These are phyloP conservation scores for Microctonus aethiopoides DNA, from an alignment of 2,888 invertebrate species.

Conservation along the genomic window DNA sequence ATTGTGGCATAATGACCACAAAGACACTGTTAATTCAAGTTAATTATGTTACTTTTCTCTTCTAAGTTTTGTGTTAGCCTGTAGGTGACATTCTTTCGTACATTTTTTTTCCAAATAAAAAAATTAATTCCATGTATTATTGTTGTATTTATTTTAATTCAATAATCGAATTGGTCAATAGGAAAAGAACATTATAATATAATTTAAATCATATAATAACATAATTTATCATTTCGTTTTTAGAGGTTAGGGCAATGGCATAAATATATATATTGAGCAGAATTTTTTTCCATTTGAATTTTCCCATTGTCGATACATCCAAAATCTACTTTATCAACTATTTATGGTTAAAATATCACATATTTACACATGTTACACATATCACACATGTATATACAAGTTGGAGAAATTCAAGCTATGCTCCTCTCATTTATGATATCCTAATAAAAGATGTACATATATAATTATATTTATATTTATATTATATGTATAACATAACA, in stretches of 20 bases:
- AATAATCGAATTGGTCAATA: no score
- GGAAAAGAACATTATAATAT: no score
- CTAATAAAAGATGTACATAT: neutral
- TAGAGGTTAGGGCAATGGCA: neutral
- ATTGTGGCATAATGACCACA: neutral
- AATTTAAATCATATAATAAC: no score
- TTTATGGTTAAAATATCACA: no score
- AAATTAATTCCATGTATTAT: constrained; percentile 46
- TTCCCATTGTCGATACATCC: neutral
- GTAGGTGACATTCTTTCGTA: constrained; percentile 54
- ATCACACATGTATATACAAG: neutral
- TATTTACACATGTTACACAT: neutral
- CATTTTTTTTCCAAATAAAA: constrained; percentile 53
- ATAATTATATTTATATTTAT: neutral
- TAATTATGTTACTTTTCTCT: constrained; percentile 46
- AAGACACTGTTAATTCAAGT: constrained; percentile 32
- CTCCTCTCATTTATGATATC: neutral
- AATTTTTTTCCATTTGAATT: neutral
- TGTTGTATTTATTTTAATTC: constrained; percentile 25
- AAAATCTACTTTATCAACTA: neutral
- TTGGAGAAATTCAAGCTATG: neutral
- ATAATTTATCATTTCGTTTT: neutral
- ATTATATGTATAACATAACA: neutral
- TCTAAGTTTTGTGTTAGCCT: constrained; percentile 47
- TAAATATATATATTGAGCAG: neutral